These are phyloP conservation scores for Tubulanus polymorphus DNA, from an alignment of 2,888 invertebrate species.

Conservation along the genomic window DNA sequence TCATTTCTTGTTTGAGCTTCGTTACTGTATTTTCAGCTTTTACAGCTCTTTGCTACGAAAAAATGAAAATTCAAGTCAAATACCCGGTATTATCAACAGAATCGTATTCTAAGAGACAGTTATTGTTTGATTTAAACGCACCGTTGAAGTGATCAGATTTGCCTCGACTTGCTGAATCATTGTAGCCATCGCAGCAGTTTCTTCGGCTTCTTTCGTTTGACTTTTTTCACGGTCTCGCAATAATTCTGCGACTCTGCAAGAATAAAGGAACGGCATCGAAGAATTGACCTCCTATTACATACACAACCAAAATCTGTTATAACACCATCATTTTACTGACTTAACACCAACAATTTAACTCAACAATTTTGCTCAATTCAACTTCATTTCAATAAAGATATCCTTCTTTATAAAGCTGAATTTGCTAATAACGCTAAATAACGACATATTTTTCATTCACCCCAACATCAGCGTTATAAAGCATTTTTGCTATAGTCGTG, in stretches of 20 bases:
- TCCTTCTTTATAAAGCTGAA: no score
- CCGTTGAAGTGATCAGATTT: constrained; percentile 45
- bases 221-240: constrained; percentile 33
- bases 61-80: constrained; percentile 6
- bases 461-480: no score
- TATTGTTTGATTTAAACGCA: no score
- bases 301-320: neutral
- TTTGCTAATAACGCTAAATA: no score
- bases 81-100: neutral
- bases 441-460: no score
- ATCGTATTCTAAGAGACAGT: neutral
- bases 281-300: neutral
- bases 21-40: constrained; percentile 34
- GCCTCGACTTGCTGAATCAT: constrained; percentile 50
- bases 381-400: no score
- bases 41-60: constrained; percentile 39
- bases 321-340: neutral
- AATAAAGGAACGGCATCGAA: neutral
- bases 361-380: no score
- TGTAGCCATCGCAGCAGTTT: constrained; percentile 47
- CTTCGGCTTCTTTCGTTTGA: constrained; percentile 45
- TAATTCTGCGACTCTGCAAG: constrained; percentile 28
- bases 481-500: neutral
- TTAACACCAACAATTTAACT: neutral
- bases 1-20: constrained; percentile 38